These are phyloP conservation scores for Copsychus sechellarum DNA, from an alignment of 2,113 vertebrate genomes.

Conservation along the genomic window DNA sequence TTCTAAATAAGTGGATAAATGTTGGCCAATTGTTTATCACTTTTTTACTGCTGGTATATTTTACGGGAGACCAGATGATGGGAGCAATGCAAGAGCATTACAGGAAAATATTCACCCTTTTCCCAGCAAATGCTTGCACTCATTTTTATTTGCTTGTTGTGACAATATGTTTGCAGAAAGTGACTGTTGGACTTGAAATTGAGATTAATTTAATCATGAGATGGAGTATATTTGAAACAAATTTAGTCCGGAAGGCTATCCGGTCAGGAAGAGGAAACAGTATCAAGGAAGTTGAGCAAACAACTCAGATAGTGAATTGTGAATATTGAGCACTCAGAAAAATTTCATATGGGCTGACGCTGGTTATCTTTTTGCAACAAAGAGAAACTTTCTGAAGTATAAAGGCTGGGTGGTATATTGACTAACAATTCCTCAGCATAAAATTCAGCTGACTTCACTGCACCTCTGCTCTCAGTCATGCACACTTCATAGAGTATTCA, in stretches of 20 bases:
- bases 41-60: background rate
- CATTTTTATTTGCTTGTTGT: slow-evolving; percentile 14
- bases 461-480: background rate
- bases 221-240: background rate
- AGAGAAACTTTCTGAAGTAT: background rate
- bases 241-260: background rate
- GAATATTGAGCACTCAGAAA: background rate
- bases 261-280: background rate
- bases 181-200: background rate
- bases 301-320: background rate
- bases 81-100: background rate
- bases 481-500: background rate
- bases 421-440: background rate
- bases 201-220: slow-evolving; percentile 1
- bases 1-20: slow-evolving; percentile 11
- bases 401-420: background rate
- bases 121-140: slow-evolving; percentile 3
- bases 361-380: background rate
- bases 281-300: background rate
- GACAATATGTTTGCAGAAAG: background rate
- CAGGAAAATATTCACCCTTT: background rate
- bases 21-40: slow-evolving; percentile 12
- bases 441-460: background rate
- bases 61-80: background rate
- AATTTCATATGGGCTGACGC: background rate